These are phyloP conservation scores for Radopholus similis DNA, from an alignment of 1,140 invertebrate genomes.

Conservation along the genomic window DNA sequence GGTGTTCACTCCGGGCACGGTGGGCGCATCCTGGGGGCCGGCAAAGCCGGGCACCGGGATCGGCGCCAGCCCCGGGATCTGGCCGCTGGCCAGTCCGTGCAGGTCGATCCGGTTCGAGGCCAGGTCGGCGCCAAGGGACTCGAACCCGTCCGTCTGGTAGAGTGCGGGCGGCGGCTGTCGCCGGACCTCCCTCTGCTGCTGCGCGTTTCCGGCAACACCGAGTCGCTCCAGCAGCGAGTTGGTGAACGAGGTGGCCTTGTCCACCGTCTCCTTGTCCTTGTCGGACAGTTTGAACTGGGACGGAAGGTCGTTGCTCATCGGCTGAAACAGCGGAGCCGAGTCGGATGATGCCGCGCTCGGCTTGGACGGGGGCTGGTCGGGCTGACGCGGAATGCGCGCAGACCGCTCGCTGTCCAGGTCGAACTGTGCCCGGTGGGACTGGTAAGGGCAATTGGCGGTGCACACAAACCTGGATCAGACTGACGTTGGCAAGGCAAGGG, in stretches of 20 bases:
- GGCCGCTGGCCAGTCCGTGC: slow-evolving; percentile 52
- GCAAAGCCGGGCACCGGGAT: slow-evolving; percentile 59
- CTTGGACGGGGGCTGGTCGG: background rate
- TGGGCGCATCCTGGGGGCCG: slow-evolving; percentile 53
- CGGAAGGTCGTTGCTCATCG: slow-evolving; percentile 20
- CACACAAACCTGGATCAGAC: slow-evolving; percentile 3
- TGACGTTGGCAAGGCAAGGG: background rate
- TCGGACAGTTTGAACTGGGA: slow-evolving; percentile 12
- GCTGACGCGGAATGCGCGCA: slow-evolving; percentile 2
- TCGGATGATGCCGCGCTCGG: background rate
- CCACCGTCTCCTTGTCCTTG: slow-evolving; percentile 24
- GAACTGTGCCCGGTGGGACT: background rate
- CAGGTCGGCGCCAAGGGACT: slow-evolving; percentile 38
- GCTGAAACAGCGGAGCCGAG: slow-evolving; percentile 23
- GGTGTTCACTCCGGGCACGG: slow-evolving; percentile 59
- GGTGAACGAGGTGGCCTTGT: slow-evolving; percentile 37
- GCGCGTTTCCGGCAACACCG: slow-evolving; percentile 25
- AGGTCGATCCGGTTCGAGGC: slow-evolving; percentile 46
- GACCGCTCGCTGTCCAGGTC: slow-evolving; percentile 8
- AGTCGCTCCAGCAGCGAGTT: slow-evolving; percentile 41
- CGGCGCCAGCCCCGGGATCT: slow-evolving; percentile 58
- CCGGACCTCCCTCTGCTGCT: slow-evolving; percentile 33
- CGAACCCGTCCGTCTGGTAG: slow-evolving; percentile 46
- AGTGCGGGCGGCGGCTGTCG: slow-evolving; percentile 37
- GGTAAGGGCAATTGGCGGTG: background rate